Conservation (phyloP, 2,888 invertebrate species). For the Serrognathus titanus region DNA sequence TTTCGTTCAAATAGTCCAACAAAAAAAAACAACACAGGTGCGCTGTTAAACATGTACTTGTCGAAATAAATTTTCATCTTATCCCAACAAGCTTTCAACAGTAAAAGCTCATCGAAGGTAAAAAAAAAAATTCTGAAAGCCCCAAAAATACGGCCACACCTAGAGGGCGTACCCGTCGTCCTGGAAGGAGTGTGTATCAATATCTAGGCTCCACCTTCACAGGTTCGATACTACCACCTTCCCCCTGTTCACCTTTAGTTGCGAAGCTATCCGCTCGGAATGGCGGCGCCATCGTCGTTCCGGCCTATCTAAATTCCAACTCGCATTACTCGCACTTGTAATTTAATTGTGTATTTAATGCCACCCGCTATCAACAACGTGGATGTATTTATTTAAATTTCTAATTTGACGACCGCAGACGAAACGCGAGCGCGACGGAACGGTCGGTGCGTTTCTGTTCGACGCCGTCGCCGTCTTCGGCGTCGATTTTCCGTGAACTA, state of each 20-base stretch:
- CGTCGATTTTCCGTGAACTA: neutral
- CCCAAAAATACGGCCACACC: slow-evolving; percentile 20
- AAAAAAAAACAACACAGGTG: too few species aligned
- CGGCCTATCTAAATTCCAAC: slow-evolving; percentile 32
- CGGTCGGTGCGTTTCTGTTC: neutral
- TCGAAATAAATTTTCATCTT: neutral
- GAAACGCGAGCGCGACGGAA: neutral
- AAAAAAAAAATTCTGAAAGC: too few species aligned
- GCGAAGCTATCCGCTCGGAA: slow-evolving; percentile 25
- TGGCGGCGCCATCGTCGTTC: slow-evolving; percentile 26
- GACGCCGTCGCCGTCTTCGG: neutral
- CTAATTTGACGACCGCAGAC: slow-evolving; percentile 10
- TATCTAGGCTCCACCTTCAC: slow-evolving; percentile 25
- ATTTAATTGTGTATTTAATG: slow-evolving; percentile 36
- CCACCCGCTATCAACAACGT: slow-evolving; percentile 30
- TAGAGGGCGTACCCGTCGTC: slow-evolving; percentile 21
- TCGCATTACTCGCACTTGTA: slow-evolving; percentile 33
- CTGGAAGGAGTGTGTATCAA: slow-evolving; percentile 23
- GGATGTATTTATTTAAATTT: slow-evolving; percentile 25
- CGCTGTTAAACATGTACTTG: too few species aligned
- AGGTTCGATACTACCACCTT: slow-evolving; percentile 23
- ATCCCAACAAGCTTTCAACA: neutral
- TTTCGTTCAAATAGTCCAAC: too few species aligned
- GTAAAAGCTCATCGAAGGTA: neutral
- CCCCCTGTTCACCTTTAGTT: slow-evolving; percentile 25